These are phyloP conservation scores for Choloepus hoffmanni DNA, from an alignment of 2,113 vertebrate species.

Conservation along the genomic window DNA sequence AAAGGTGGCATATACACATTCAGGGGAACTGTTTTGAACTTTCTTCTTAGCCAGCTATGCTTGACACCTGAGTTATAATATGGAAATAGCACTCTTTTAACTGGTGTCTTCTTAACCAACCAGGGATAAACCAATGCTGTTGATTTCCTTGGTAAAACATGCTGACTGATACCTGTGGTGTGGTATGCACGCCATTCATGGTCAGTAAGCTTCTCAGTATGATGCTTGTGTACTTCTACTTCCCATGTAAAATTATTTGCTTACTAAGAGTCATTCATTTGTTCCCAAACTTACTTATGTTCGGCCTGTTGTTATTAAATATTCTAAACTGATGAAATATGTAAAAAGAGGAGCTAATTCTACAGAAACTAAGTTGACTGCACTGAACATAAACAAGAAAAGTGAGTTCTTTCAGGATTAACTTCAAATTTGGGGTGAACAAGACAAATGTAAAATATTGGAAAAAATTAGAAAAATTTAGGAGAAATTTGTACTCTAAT, in stretches of 20 bases:
- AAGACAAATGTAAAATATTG: constrained; percentile 17
- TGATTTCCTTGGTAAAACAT: not conserved
- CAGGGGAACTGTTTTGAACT: not conserved
- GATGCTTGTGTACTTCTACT: not conserved
- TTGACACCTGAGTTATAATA: not conserved
- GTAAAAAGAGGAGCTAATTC: not conserved
- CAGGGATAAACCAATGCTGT: not conserved
- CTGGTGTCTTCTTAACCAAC: not conserved
- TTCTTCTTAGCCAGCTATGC: not conserved
- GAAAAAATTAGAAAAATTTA: not conserved
- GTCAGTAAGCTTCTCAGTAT: not conserved
- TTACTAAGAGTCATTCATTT: not conserved
- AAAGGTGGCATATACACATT: not conserved
- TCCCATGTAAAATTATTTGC: not conserved
- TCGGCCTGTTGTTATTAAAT: not conserved
- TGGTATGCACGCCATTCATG: not conserved
- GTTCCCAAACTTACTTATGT: not conserved
- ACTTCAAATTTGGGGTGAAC: not conserved
- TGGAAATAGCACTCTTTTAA: not conserved
- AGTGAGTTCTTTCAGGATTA: constrained; percentile 20
- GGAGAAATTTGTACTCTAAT: not conserved
- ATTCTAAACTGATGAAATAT: not conserved
- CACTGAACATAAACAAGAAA: not conserved
- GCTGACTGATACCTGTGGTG: not conserved
- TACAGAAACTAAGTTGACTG: not conserved